These are phyloP conservation scores for Bos javanicus DNA, from an alignment of 2,113 vertebrate genomes.

Conservation along the genomic window DNA sequence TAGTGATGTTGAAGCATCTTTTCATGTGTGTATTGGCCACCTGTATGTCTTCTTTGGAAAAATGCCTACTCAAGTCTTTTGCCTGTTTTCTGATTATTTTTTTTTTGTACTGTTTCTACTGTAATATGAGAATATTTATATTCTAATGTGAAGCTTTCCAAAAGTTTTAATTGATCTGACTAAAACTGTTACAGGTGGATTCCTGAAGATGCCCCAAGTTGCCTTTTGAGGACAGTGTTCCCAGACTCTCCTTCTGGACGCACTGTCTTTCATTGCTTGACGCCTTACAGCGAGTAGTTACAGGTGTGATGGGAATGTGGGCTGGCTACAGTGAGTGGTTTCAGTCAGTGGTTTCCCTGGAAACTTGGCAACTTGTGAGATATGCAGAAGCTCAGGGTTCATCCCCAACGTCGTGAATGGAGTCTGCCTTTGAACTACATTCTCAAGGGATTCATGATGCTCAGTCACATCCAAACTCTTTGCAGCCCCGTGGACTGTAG, in stretches of 20 bases:
- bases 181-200: background rate
- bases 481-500: too few species aligned
- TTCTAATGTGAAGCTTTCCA: background rate
- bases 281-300: too few species aligned
- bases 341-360: background rate
- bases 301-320: background rate
- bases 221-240: background rate
- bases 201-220: background rate
- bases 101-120: too few species aligned
- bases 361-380: background rate
- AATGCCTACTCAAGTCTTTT: too few species aligned
- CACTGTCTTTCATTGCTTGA: background rate
- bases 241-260: background rate
- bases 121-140: too few species aligned
- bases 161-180: background rate
- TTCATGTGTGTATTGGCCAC: too few species aligned
- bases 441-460: background rate
- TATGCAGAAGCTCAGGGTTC: background rate
- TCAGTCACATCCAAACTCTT: background rate
- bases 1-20: too few species aligned
- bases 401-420: fast-evolving
- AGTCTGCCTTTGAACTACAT: background rate
- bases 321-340: background rate
- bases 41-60: too few species aligned
- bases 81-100: too few species aligned